Evolutionary conservation across 2,888 invertebrate genomes (phyloP), one percentile per base, ranked within the genome.

Genomic region (Gortyna flavago): DNA sequence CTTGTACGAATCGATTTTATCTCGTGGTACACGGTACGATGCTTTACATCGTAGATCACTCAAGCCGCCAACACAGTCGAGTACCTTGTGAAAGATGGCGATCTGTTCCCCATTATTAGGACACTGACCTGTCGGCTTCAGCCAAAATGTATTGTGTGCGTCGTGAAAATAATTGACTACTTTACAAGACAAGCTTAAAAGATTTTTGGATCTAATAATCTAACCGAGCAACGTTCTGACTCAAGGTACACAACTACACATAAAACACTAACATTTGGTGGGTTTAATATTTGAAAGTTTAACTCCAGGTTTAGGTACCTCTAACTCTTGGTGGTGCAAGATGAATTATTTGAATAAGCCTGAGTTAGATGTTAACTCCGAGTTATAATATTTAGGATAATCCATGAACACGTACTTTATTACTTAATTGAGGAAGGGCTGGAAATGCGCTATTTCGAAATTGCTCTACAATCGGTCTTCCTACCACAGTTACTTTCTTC

Each of bases 61-160:
- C 62, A 35, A 41, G 84, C 13, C 48, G 35, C 54, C 48, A 21
- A 51, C 79, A 79, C 25, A 41, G 51, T 66, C 32, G 41, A 84
- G n/a, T 38, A 48, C n/a, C 61, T 18, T 13, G 62, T 65, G 69
- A 84, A 32, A 44, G 13, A 83, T 77, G 51, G 68, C 62, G 13
- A 73, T 51, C 57, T 25, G n/a, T 62, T 61, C 11, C 16, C 29
- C 32, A 66, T 84, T 61, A 48, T 16, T 41, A 21, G 65, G 32
- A 35, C 73, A 29, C 18, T n/a, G 70, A 79, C 62, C 61, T 70
- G 16, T 48, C 25, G 25, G 35, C 16, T 25, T 32, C 18, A 11
- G 41, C 8, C 54, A 66, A 11, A 29, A n/a, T 38, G 8, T 29
- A 65, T 18, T 16, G 76, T 68, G 16, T 54, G 5, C 18, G 51